phyloP scores from a whole-genome alignment of 2,797 vertebrate genomes.

The Pseudotriccus pelzelni region DNA sequence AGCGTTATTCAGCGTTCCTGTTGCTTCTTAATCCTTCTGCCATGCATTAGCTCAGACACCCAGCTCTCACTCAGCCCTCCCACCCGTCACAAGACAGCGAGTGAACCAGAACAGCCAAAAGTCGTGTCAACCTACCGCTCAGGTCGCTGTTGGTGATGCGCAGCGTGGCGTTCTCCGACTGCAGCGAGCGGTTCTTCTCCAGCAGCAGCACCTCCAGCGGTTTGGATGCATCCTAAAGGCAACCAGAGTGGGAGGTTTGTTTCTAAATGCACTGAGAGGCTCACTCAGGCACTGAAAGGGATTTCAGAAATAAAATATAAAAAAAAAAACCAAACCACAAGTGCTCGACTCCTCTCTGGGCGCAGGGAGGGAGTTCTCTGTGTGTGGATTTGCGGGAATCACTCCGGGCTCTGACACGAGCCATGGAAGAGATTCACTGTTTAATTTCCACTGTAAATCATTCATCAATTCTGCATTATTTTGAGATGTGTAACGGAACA shows the following conservation, averaged over 20 bases:
- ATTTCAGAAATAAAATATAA: not conserved
- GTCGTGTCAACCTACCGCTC: slow-evolving; percentile 86
- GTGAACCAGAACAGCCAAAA: not conserved
- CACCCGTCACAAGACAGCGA: slow-evolving; percentile 27
- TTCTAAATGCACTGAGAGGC: not conserved
- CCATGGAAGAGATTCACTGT: not conserved
- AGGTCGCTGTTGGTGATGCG: slow-evolving; percentile 95
- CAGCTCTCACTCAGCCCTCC: slow-evolving; percentile 52
- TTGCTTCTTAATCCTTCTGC: slow-evolving; percentile 33
- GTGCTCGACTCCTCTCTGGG: not conserved
- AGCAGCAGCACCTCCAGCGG: slow-evolving; percentile 95
- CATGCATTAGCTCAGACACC: slow-evolving; percentile 60
- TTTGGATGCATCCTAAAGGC: slow-evolving; percentile 88
- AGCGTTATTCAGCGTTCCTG: not conserved
- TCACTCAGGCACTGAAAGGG: not conserved
- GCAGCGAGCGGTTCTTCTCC: slow-evolving; percentile 95
- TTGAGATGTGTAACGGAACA: not conserved
- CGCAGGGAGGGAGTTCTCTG: not conserved
- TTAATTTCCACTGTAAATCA: not conserved
- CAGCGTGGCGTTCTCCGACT: slow-evolving; percentile 93
- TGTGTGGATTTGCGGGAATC: not conserved
- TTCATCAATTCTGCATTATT: slow-evolving; percentile 27
- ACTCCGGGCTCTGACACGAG: not conserved
- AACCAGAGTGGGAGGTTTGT: slow-evolving; percentile 55
- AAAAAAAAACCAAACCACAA: not conserved